These are phyloP conservation scores for Maconellicoccus hirsutus DNA, from an alignment of 1,140 invertebrate genomes.

Conservation along the genomic window DNA sequence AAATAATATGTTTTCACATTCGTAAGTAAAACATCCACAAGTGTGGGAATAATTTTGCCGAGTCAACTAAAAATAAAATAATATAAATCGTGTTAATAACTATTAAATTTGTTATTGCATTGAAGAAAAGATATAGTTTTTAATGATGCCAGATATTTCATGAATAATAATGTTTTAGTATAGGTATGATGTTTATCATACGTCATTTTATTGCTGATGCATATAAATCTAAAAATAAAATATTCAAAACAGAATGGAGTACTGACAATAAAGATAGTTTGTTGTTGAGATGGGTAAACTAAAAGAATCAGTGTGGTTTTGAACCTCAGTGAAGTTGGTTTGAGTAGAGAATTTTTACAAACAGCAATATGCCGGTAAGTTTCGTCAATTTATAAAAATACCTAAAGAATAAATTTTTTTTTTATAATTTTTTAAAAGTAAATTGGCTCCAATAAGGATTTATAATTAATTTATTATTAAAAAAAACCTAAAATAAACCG, in stretches of 20 bases:
- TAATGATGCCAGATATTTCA: slow-evolving; percentile 2
- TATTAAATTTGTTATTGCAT: slow-evolving; percentile 4
- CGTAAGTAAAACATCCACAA: no score
- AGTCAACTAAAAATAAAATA: neutral
- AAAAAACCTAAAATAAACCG: no score
- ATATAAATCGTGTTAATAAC: neutral
- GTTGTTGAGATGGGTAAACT: slow-evolving; percentile 8
- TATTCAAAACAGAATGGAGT: neutral
- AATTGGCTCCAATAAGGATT: no score
- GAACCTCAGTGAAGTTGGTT: neutral
- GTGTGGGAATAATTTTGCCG: neutral
- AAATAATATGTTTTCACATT: no score
- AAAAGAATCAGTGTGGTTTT: slow-evolving; percentile 17
- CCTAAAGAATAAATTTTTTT: no score
- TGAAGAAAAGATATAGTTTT: neutral
- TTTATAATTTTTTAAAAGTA: neutral
- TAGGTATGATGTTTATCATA: neutral
- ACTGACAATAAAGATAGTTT: slow-evolving; percentile 13
- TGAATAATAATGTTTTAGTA: slow-evolving; percentile 5
- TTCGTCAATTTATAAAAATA: no score
- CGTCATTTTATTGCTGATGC: slow-evolving; percentile 3
- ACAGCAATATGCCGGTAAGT: slow-evolving; percentile 12
- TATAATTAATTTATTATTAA: no score
- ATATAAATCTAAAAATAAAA: slow-evolving; percentile 22
- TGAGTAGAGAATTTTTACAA: neutral